Conservation (phyloP, 2,113 vertebrate species). For the Willisornis vidua region DNA sequence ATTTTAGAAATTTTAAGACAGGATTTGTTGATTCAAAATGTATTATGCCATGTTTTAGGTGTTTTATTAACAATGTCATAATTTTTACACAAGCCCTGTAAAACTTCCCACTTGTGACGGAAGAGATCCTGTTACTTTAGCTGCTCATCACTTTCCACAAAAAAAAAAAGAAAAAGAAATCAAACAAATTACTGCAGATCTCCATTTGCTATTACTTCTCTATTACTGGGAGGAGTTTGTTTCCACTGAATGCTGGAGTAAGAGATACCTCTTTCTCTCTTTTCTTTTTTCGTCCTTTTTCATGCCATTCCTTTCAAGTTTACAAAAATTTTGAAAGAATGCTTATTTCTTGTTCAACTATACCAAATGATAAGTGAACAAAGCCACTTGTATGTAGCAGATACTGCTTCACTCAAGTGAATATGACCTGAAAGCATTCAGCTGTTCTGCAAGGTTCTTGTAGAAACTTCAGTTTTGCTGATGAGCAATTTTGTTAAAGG, state of each 20-base stretch:
- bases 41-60: not conserved
- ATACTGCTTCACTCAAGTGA: rapidly evolving
- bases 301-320: not conserved
- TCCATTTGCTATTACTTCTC: not conserved
- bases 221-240: not conserved
- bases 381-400: not conserved
- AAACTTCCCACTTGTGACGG: not conserved
- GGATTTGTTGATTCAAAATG: not conserved
- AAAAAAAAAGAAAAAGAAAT: not conserved
- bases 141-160: not conserved
- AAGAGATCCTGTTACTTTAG: not conserved
- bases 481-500: not conserved
- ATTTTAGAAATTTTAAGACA: not conserved
- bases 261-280: not conserved
- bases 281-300: not conserved
- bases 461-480: not conserved
- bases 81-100: not conserved
- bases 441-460: not conserved
- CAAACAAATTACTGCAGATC: not conserved
- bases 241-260: not conserved
- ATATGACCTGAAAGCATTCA: not conserved
- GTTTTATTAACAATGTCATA: not conserved
- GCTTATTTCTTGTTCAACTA: not conserved
- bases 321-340: not conserved
- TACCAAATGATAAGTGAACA: not conserved